Conservation (phyloP, 2,113 vertebrate species). For the Carettochelys insculpta region DNA sequence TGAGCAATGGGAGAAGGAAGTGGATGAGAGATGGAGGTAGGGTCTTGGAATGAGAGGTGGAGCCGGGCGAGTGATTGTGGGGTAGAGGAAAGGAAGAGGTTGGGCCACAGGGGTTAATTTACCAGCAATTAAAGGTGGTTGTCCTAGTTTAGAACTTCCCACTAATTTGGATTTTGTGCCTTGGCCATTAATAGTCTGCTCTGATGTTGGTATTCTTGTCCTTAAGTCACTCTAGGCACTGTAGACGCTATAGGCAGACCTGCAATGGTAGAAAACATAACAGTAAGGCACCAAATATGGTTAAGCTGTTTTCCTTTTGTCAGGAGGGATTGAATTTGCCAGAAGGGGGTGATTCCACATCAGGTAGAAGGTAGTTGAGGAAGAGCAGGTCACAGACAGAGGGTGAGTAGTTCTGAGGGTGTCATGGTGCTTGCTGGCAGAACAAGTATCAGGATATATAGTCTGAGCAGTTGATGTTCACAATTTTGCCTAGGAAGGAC, state of each 20-base stretch:
- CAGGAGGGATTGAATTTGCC: not conserved
- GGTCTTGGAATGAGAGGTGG: no score
- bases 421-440: not conserved
- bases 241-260: no score
- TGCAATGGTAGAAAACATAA: not conserved
- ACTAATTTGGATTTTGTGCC: not conserved
- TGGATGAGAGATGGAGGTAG: no score
- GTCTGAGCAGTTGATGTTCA: accelerated
- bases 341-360: not conserved
- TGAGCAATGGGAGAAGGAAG: no score
- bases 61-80: no score
- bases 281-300: not conserved
- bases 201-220: not conserved
- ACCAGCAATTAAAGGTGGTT: no score
- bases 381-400: not conserved
- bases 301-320: not conserved
- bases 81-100: no score
- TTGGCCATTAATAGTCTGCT: not conserved
- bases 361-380: not conserved
- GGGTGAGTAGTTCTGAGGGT: not conserved
- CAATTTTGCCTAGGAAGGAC: not conserved
- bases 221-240: no score
- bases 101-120: no score
- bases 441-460: not conserved
- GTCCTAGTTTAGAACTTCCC: not conserved